Evolutionary conservation across 2,797 vertebrate genomes (phyloP), one percentile per base, ranked within the genome.

Genomic region (Mormyrus hasselquistii): DNA sequence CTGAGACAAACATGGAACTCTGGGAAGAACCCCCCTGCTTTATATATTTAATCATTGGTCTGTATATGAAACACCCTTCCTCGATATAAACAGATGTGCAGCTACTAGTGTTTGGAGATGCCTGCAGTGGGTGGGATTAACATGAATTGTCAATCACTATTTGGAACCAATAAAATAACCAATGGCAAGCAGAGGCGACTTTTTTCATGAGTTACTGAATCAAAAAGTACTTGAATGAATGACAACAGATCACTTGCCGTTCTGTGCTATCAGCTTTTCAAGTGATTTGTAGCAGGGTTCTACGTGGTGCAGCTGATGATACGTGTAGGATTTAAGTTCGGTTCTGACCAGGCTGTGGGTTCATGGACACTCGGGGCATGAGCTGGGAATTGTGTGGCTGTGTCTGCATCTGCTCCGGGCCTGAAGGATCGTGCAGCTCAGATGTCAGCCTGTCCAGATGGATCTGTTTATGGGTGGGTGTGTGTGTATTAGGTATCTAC

Each of bases 161-260:
- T 22, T 82, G 76, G 76, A 82, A 82, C 76, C 76, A 82, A 47
- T 82, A 82, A 73, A 73, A 34, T 73, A 38, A 73, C 29, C 69
- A 73, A 82, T 47, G 76, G 38, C 76, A 82, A 82, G 76, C 76
- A 82, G 76, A 82, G 76, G 76, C 2, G 38, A 82, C 76, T 82
- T 38, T 73, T 73, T 4, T 41, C 34, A 73, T 73, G 69, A 38
- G 14, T 73, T 73, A 73, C 69, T 41, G 12, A 16, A 41, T 12
- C 2, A 73, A 73, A 5, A 73, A 73, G 34, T 16, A 73, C 69
- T 38, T 14, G 1, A 38, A 16, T 41, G 14, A 14, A 73, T 73
- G 65, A 34, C 25, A 38, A 38, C 12, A 38, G 69, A 38, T 19
- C 69, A 73, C 29, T 38, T 38, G 22, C 3, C 62, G 10, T 29